Evolutionary conservation across 2,113 vertebrate species (phyloP).

Genomic region (Chascanopsetta lugubris): DNA sequence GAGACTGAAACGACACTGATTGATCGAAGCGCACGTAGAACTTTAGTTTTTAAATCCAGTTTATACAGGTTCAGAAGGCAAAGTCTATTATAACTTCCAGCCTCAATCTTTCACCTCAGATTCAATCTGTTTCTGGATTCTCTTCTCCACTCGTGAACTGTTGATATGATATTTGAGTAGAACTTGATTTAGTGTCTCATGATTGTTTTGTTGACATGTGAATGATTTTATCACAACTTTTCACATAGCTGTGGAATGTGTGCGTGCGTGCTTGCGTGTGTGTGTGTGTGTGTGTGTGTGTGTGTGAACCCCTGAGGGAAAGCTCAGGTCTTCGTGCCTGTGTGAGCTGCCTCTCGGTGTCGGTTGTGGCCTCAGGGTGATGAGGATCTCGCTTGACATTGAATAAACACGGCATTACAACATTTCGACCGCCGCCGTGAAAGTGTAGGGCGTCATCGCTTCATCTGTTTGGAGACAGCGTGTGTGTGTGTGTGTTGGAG

Average conservation of each 20-base stretch:
- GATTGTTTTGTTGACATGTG: slow-evolving; percentile 30
- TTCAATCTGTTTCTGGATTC: no score
- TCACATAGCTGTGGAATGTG: slow-evolving; percentile 5
- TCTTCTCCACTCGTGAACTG: no score
- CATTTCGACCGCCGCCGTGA: slow-evolving; percentile 35
- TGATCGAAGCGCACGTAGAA: no score
- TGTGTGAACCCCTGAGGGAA: not conserved
- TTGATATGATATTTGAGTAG: slow-evolving; percentile 15
- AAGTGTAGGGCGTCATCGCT: slow-evolving; percentile 4
- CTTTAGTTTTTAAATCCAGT: no score
- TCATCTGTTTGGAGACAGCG: not conserved
- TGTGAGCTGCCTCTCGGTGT: slow-evolving; percentile 22
- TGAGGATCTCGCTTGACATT: slow-evolving; percentile 1
- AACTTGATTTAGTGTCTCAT: no score
- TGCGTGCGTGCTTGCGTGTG: not conserved
- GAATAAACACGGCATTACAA: slow-evolving; percentile 31
- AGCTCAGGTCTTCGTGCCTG: slow-evolving; percentile 18
- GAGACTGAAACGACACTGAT: no score
- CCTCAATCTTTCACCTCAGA: not conserved
- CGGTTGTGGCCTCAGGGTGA: slow-evolving; percentile 19
- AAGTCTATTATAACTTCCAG: not conserved
- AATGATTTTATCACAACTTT: slow-evolving; percentile 23
- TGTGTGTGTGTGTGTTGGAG: slow-evolving; percentile 14
- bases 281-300: slow-evolving; percentile 2
- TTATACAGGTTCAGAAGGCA: not conserved